Evolutionary conservation across 1,140 invertebrate genomes (phyloP).

Genomic region (Bicyclus anynana): DNA sequence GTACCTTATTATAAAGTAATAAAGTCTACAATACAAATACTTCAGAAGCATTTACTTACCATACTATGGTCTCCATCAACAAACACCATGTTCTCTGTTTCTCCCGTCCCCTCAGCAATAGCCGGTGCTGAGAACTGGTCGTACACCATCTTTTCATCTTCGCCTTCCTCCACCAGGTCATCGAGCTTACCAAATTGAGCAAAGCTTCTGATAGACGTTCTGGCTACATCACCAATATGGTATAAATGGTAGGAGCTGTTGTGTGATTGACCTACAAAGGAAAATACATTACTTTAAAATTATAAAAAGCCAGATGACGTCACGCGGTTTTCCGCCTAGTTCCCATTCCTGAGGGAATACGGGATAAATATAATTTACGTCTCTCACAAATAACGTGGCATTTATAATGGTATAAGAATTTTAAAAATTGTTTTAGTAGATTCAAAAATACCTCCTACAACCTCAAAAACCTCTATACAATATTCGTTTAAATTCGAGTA

Average conservation of each 20-base stretch:
- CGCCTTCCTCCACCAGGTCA: slow-evolving; percentile 80
- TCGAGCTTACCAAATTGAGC: slow-evolving; percentile 88
- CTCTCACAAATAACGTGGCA: too few relatives aligned
- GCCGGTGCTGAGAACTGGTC: slow-evolving; percentile 90
- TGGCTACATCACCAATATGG: slow-evolving; percentile 84
- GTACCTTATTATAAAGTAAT: too few relatives aligned
- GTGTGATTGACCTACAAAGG: slow-evolving; percentile 87
- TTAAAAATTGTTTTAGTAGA: too few relatives aligned
- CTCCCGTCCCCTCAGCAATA: slow-evolving; percentile 84
- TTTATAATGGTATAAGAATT: too few relatives aligned
- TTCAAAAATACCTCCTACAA: too few relatives aligned
- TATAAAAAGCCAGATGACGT: neutral
- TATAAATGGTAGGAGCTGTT: slow-evolving; percentile 88
- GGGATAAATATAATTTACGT: too few relatives aligned
- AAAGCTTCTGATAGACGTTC: slow-evolving; percentile 85
- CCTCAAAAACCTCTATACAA: too few relatives aligned
- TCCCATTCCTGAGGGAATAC: too few relatives aligned
- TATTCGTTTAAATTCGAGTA: too few relatives aligned
- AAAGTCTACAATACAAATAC: too few relatives aligned
- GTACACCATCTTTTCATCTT: slow-evolving; percentile 78
- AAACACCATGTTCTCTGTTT: slow-evolving; percentile 88
- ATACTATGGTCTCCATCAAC: slow-evolving; percentile 91
- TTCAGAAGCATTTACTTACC: too few relatives aligned
- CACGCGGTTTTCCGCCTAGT: neutral
- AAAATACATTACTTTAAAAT: neutral